Conservation (phyloP, 1,140 invertebrate species). For the Diorhabda carinulata region DNA sequence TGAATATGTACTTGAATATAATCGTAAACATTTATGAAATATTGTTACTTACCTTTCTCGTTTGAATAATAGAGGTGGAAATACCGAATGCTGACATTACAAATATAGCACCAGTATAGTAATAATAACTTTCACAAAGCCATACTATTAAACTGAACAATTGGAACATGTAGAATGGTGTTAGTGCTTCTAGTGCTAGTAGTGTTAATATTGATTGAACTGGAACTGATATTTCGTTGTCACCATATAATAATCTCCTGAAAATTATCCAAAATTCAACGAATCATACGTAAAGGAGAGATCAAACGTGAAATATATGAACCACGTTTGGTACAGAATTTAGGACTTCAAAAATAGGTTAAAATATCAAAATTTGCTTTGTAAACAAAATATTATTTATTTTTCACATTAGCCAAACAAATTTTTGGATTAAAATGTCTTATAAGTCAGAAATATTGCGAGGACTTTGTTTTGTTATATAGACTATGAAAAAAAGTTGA, state of each 20-base stretch:
- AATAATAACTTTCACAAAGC: slow-evolving; percentile 77
- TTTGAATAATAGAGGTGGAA: slow-evolving; percentile 76
- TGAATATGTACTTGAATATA: too few species aligned
- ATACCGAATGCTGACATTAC: slow-evolving; percentile 85
- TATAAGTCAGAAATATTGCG: too few species aligned
- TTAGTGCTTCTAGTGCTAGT: slow-evolving; percentile 76
- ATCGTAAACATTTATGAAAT: neutral
- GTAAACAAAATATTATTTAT: too few species aligned
- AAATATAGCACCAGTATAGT: slow-evolving; percentile 82
- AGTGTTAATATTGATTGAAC: slow-evolving; percentile 67
- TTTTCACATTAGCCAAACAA: too few species aligned
- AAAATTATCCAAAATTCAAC: slow-evolving; percentile 18
- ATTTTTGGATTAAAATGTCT: too few species aligned
- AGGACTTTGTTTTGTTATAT: too few species aligned
- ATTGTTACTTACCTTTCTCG: slow-evolving; percentile 61
- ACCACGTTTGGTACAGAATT: too few species aligned
- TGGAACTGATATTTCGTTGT: slow-evolving; percentile 76
- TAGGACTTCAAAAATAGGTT: too few species aligned
- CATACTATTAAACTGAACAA: slow-evolving; percentile 78
- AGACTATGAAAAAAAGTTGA: too few species aligned
- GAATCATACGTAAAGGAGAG: too few species aligned
- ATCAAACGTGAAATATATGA: too few species aligned
- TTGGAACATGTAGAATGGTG: slow-evolving; percentile 97
- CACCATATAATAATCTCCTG: slow-evolving; percentile 73
- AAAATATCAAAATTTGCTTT: too few species aligned